Base-by-base conservation (phyloP, 2,113 vertebrate genomes). In the Microcebus ravelobensis region DNA sequence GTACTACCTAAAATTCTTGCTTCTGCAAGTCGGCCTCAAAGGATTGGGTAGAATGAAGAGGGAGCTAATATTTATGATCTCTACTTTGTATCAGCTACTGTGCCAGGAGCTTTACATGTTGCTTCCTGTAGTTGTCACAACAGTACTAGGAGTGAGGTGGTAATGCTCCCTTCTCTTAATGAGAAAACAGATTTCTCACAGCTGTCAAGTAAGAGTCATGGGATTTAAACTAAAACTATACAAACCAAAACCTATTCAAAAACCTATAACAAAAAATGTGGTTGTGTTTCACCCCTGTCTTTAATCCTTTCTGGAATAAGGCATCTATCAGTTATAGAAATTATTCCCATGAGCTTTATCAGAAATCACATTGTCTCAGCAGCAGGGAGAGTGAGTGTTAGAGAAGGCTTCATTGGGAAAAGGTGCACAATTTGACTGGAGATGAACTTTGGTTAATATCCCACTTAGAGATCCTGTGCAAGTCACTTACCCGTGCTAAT, bases 241-340 rank as follows among this genome's bases (percentile, higher is more conserved):
- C 11, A 52, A 89, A 55, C 39, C 48, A 34, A 83, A 84, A 48
- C 12, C 23, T 39, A 7, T 77, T 90, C 55, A 57, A 57, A 57
- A 57, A 57, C 20, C 15, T 36, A 15, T 36, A 70, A 15, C 61
- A 82, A 39, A 94, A 48, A 87, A 31, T 20, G 55, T 48, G 15
- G 48, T 29, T 36, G 27, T 65, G 21, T 87, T 73, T 93, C 21
- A 83, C 12, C 18, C 31, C 13, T 15, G 14, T 42, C 25, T 93
- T 93, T 88, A 85, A 59, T 88, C 29, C 52, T 59, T 90, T 85
- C 76, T 59, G 36, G 48, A 76, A 83, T 70, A 85, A 93, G 14
- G 34, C 15, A 25, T 71, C 36, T 57, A n/a, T 79, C 55, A 87
- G 1, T 36, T 42, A 59, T 36, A n/a, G 23, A 89, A 63, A 89